A percentile compares a stretch with the other conserved stretches of the same genome.
phyloP scores from a whole-genome alignment of 2,888 invertebrate genomes.

The Balanococcus diminutus region DNA sequence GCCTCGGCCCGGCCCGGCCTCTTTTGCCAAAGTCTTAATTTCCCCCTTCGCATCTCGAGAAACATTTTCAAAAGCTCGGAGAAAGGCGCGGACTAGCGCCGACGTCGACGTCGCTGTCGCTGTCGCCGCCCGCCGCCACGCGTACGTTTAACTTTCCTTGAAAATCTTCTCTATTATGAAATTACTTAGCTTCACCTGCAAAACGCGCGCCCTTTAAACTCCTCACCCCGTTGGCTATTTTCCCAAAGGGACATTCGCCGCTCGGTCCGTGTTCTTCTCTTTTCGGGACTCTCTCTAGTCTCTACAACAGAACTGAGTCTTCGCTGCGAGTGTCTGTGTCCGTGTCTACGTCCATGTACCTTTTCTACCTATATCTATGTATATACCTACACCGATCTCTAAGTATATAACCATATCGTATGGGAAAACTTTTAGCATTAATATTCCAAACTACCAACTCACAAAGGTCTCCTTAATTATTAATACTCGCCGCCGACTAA shows the following conservation, averaged over 20 bases:
- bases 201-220: constrained; percentile 48
- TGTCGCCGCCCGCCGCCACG: neutral
- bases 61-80: constrained; percentile 38
- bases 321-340: neutral
- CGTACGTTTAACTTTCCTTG: constrained; percentile 36
- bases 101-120: neutral
- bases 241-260: constrained; percentile 43
- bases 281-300: neutral
- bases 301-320: too few species aligned
- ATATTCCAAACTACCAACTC: constrained; percentile 42
- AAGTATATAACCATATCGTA: constrained; percentile 35
- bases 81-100: neutral
- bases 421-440: constrained; percentile 49
- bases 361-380: neutral
- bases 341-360: neutral
- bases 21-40: constrained; percentile 41
- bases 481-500: constrained; percentile 46
- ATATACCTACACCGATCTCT: neutral
- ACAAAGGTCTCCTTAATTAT: constrained; percentile 48
- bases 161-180: constrained; percentile 48
- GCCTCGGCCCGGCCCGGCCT: constrained; percentile 43
- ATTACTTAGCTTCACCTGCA: constrained; percentile 49
- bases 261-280: constrained; percentile 18
- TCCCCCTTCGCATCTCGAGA: neutral
- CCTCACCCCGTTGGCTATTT: constrained; percentile 46